phyloP scores from a whole-genome alignment of 2,113 vertebrate genomes.

The Cyanoramphus novaezelandiae region DNA sequence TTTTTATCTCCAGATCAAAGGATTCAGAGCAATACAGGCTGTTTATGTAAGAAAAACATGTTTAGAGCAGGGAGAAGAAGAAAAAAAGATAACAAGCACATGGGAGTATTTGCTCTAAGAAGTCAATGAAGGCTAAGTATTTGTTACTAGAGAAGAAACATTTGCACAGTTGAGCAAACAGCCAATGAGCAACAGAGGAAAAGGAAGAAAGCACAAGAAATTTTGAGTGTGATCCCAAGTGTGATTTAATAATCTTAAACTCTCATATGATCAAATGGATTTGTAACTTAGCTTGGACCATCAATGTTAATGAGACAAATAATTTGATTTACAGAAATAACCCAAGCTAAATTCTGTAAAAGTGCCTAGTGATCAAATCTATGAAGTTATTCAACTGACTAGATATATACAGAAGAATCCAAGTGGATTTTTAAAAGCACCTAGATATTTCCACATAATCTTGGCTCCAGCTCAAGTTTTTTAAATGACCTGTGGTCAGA shows the following conservation, averaged over 20 bases:
- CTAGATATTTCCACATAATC: neutral
- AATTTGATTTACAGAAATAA: neutral
- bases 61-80: neutral
- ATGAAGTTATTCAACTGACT: neutral
- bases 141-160: neutral
- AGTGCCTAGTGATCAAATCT: neutral
- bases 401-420: neutral
- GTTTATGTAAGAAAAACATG: conserved; percentile 14
- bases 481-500: neutral
- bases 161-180: conserved; percentile 37
- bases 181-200: neutral
- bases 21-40: neutral
- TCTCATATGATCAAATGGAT: neutral
- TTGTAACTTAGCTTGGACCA: neutral
- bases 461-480: neutral
- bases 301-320: neutral
- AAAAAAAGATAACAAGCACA: neutral
- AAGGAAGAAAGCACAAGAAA: neutral
- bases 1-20: conserved; percentile 64
- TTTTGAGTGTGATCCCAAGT: neutral
- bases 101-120: conserved; percentile 2
- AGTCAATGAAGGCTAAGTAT: conserved; percentile 28
- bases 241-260: neutral
- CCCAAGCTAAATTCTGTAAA: neutral
- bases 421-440: neutral